A percentile compares a stretch with the other conserved stretches of the same genome.
Evolutionary conservation across 2,888 invertebrate species (phyloP).

Genomic region (Heliconius ethilla): DNA sequence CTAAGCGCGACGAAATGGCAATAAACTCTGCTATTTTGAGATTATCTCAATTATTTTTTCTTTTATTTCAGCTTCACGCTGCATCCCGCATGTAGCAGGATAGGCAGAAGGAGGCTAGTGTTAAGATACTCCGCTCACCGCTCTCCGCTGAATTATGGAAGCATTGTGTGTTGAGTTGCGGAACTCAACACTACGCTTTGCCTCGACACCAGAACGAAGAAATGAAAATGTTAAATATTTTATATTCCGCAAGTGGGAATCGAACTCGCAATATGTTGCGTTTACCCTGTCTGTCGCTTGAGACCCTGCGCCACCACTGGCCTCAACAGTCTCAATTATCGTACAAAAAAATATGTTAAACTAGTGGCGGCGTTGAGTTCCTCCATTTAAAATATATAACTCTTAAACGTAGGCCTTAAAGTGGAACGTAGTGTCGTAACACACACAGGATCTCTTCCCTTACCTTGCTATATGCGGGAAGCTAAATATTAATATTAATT

Average conservation of each 20-base stretch:
- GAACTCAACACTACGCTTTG: too few relatives aligned
- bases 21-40: not conserved
- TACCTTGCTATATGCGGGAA: not conserved
- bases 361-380: not conserved
- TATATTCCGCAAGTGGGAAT: not conserved
- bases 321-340: not conserved
- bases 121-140: too few relatives aligned
- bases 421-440: not conserved
- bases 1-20: not conserved
- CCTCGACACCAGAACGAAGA: too few relatives aligned
- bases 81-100: too few relatives aligned
- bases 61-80: too few relatives aligned
- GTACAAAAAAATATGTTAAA: not conserved
- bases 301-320: too few relatives aligned
- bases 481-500: not conserved
- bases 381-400: not conserved
- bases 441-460: not conserved
- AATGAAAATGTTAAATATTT: not conserved
- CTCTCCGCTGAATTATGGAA: not conserved
- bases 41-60: not conserved
- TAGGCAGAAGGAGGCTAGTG: too few relatives aligned
- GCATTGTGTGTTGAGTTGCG: too few relatives aligned
- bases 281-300: too few relatives aligned
- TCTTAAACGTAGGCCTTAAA: not conserved
- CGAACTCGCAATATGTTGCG: too few relatives aligned